A percentile compares a stretch with the other conserved stretches of the same genome.
Conservation (phyloP, 1,140 invertebrate species). For the Drosophila kikkawai region DNA sequence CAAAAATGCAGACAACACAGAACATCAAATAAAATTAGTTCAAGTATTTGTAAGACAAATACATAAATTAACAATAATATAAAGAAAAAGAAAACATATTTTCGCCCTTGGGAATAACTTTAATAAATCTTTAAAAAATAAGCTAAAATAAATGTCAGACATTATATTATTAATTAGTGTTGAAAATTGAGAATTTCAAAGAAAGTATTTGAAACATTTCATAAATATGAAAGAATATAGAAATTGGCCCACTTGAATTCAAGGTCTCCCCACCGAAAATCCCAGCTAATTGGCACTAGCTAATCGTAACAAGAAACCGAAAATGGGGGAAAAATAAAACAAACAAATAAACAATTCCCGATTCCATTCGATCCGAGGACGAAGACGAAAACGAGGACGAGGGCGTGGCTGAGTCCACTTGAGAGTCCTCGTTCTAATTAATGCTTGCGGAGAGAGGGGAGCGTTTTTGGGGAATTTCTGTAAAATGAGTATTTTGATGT, state of each 20-base stretch:
- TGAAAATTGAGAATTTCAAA: not conserved
- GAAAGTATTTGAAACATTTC: not conserved
- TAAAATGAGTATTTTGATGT: slow-evolving; percentile 71
- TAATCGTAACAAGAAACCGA: slow-evolving; percentile 62
- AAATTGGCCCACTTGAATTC: slow-evolving; percentile 9
- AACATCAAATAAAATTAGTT: slow-evolving; percentile 13
- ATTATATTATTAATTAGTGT: slow-evolving; percentile 10
- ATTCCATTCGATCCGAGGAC: slow-evolving; percentile 29
- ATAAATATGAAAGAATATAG: not conserved
- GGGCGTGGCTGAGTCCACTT: slow-evolving; percentile 50
- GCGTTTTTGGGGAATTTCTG: slow-evolving; percentile 69
- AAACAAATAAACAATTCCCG: slow-evolving; percentile 65
- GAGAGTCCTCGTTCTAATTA: slow-evolving; percentile 66
- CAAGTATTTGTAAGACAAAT: slow-evolving; percentile 10
- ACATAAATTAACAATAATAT: slow-evolving; percentile 5
- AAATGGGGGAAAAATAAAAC: slow-evolving; percentile 51
- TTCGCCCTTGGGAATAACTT: not conserved
- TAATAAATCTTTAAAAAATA: slow-evolving; percentile 5
- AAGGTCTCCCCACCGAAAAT: slow-evolving; percentile 15
- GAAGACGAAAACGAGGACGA: not conserved
- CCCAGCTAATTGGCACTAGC: slow-evolving; percentile 43
- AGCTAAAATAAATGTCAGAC: not conserved
- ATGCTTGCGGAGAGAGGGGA: slow-evolving; percentile 28
- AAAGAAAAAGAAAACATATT: not conserved
- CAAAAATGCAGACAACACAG: slow-evolving; percentile 1